Evolutionary conservation across 2,888 invertebrate species (phyloP).

Genomic region (Microdon myrmicae): DNA sequence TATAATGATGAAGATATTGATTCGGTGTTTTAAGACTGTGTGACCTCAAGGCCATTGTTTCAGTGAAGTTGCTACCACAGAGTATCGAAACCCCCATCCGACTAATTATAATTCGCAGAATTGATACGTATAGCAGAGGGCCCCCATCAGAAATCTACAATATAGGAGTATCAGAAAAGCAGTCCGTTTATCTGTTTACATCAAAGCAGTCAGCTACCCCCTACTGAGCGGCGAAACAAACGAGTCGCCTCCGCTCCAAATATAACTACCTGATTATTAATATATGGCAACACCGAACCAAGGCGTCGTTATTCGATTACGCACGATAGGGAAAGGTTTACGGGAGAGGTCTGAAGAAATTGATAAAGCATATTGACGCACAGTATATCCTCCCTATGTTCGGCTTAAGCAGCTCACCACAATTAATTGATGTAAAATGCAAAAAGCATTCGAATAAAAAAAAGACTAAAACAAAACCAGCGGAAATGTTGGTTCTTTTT

Average conservation of each 20-base stretch:
- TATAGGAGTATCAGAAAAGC: constrained; percentile 30
- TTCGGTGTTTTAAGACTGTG: too few species aligned
- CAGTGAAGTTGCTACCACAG: constrained; percentile 21
- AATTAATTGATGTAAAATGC: constrained; percentile 48
- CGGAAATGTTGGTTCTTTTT: too few species aligned
- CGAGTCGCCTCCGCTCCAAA: constrained; percentile 52
- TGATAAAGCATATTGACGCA: too few species aligned
- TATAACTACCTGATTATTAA: constrained; percentile 52
- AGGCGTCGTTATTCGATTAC: constrained; percentile 7
- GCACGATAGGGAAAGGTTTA: constrained; percentile 2
- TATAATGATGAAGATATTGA: too few species aligned
- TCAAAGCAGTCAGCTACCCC: constrained; percentile 50
- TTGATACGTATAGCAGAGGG: constrained; percentile 40
- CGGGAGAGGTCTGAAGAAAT: too few species aligned
- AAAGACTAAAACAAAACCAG: too few species aligned
- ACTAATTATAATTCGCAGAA: constrained; percentile 50
- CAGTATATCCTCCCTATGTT: constrained; percentile 18
- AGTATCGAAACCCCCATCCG: constrained; percentile 9
- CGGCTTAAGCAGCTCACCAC: constrained; percentile 23
- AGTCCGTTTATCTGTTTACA: constrained; percentile 19
- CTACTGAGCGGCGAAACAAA: constrained; percentile 46
- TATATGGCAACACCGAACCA: constrained; percentile 22
- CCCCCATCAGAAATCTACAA: too few species aligned
- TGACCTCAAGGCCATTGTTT: constrained; percentile 51
- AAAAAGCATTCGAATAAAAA: too few species aligned